Base-by-base conservation (phyloP, 2,797 vertebrate genomes). In the Sarcophilus harrisii region DNA sequence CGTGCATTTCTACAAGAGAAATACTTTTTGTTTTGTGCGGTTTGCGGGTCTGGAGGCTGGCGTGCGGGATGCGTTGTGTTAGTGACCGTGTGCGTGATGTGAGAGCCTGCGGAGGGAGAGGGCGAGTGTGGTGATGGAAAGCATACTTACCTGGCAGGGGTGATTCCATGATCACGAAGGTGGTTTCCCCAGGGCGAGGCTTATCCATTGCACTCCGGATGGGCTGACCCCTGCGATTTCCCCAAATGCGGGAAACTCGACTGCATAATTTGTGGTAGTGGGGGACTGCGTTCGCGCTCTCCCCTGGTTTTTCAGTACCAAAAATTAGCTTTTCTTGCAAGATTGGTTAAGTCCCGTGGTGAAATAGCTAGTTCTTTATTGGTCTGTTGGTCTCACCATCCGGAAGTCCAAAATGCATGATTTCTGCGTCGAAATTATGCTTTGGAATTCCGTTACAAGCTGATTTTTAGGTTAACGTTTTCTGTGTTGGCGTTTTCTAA, bases 201-300 rank as follows among this genome's bases (percentile, higher is more conserved):
- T 95, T 32, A 96, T 91, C 66, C 59, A 97, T 98, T 97, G 94
- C 59, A 96, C 58, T 98, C 30, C 60, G 96, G 52, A 52, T 96
- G 66, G 94, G 58, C 21, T 13, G 91, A 97, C 58, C 3, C 62
- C 92, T 93, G 54, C 81, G 55, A 94, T 81, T 57, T 62, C 95
- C 96, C 73, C 94, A 96, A 94, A 97, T 96, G 96, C 57, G 57
- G 57, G 57, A 57, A 57, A 57, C 89, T 95, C 38, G 60, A 60
- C 94, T 91, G 58, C 5, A 0, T 57, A 93, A 95, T 59, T 91
- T 96, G 90, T 87, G 66, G 62, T 38, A 38, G 32, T n/a, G 62
- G 66, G 66, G 14, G 66, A 73, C 16, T 73, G 66, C 32, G 16
- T 73, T 73, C n/a, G 32, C n/a, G 66, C n/a, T 38, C 32, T 73